Evolutionary conservation across 2,888 invertebrate genomes (phyloP).

Genomic region (Drosophila nr. perissopoda): DNA sequence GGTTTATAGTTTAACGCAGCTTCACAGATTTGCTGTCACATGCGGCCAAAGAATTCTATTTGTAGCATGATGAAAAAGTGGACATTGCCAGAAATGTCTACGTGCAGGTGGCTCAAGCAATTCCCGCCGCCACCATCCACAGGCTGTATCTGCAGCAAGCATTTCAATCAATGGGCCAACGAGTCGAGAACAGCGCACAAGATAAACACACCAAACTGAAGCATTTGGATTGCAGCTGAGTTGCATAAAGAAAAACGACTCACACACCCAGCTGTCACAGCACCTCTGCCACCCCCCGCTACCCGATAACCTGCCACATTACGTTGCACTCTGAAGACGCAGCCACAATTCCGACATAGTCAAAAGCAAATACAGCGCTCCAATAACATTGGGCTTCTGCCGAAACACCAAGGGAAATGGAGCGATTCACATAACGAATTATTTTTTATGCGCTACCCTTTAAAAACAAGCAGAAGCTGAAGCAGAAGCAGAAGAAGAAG

Average conservation of each 20-base stretch:
- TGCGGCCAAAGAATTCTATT: slow-evolving; percentile 10
- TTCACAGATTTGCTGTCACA: slow-evolving; percentile 3
- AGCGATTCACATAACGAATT: slow-evolving; percentile 64
- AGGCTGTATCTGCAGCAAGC: slow-evolving; percentile 3
- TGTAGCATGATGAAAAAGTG: slow-evolving; percentile 8
- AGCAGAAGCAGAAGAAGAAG: slow-evolving; percentile 9
- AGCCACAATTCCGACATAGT: slow-evolving; percentile 16
- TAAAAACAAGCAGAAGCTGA: slow-evolving; percentile 19
- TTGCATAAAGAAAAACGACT: slow-evolving; percentile 20
- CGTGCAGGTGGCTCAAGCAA: slow-evolving; percentile 13
- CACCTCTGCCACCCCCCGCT: not conserved
- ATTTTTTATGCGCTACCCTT: slow-evolving; percentile 59
- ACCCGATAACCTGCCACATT: not conserved
- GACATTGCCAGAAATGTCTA: slow-evolving; percentile 8
- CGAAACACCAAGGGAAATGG: slow-evolving; percentile 41
- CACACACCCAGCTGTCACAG: slow-evolving; percentile 23
- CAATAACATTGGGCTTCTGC: slow-evolving; percentile 21
- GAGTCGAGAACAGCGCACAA: slow-evolving; percentile 13
- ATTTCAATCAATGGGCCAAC: slow-evolving; percentile 33
- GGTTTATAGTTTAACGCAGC: not conserved
- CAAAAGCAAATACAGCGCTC: slow-evolving; percentile 25
- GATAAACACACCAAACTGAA: slow-evolving; percentile 34
- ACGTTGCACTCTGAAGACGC: slow-evolving; percentile 4
- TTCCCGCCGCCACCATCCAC: not conserved
- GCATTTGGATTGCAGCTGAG: slow-evolving; percentile 59